Evolutionary conservation across 2,888 invertebrate genomes (phyloP).

Genomic region (Chalcosyrphus nemorum): DNA sequence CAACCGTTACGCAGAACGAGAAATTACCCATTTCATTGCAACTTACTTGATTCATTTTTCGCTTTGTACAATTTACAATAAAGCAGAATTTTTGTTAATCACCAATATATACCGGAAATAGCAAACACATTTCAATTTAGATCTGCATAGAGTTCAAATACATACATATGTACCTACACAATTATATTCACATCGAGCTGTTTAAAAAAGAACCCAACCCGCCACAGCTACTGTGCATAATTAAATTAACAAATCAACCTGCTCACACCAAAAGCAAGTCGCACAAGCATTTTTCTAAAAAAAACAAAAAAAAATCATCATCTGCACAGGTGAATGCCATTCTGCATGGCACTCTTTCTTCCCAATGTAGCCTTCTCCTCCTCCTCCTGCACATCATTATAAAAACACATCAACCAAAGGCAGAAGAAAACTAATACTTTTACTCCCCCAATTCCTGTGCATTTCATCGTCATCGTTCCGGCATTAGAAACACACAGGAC

Average conservation of each 20-base stretch:
- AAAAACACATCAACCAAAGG: conserved; percentile 43
- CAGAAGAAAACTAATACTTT: conserved; percentile 34
- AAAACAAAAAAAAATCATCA: not conserved
- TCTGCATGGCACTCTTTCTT: conserved; percentile 18
- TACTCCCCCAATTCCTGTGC: conserved; percentile 41
- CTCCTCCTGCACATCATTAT: not conserved
- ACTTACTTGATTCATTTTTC: too few relatives aligned
- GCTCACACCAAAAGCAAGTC: not conserved
- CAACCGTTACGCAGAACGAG: too few relatives aligned
- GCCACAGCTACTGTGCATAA: conserved; percentile 5
- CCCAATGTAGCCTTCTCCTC: not conserved
- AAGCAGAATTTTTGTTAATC: too few relatives aligned
- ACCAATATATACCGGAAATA: too few relatives aligned
- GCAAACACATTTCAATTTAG: too few relatives aligned
- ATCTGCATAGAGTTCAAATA: too few relatives aligned
- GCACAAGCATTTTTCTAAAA: too few relatives aligned
- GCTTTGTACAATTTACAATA: too few relatives aligned
- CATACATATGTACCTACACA: too few relatives aligned
- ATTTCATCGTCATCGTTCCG: conserved; percentile 12
- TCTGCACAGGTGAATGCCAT: conserved; percentile 68
- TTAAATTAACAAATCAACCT: conserved; percentile 51
- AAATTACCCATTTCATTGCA: too few relatives aligned
- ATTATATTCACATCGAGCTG: too few relatives aligned
- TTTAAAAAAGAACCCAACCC: too few relatives aligned
- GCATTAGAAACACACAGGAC: conserved; percentile 52